Evolutionary conservation across 2,797 vertebrate species (phyloP).

Genomic region (Helostoma temminkii): DNA sequence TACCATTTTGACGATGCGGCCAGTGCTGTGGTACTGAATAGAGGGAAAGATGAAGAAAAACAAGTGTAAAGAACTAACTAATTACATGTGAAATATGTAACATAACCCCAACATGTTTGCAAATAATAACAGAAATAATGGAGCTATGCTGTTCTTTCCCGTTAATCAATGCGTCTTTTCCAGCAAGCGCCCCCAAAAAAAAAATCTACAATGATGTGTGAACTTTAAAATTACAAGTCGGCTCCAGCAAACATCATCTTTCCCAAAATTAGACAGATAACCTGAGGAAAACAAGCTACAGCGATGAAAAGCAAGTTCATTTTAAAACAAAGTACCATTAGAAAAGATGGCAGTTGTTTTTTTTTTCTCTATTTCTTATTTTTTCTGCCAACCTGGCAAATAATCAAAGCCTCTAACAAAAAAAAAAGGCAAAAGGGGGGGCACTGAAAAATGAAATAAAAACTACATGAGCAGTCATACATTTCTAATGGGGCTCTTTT

Average conservation of each 20-base stretch:
- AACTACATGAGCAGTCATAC: slow-evolving; percentile 85
- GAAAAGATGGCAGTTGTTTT: slow-evolving; percentile 41
- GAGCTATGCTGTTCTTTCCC: not conserved
- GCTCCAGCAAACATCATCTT: slow-evolving; percentile 3
- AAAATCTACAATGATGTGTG: not conserved
- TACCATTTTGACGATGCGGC: slow-evolving; percentile 21
- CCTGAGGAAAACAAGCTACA: slow-evolving; percentile 3
- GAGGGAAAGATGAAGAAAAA: slow-evolving; percentile 11
- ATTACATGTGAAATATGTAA: not conserved
- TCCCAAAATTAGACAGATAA: slow-evolving; percentile 25
- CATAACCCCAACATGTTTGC: not conserved
- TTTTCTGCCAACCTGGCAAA: slow-evolving; percentile 74
- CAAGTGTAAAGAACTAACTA: slow-evolving; percentile 13
- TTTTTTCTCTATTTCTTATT: slow-evolving; percentile 28
- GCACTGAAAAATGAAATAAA: slow-evolving; percentile 77
- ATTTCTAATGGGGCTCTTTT: slow-evolving; percentile 86
- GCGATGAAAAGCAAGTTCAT: slow-evolving; percentile 36
- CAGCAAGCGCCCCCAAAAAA: not conserved
- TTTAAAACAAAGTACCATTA: slow-evolving; percentile 60
- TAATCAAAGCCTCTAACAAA: slow-evolving; percentile 81
- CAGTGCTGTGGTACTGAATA: not conserved
- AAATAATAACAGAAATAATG: too few species aligned
- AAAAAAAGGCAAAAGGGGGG: slow-evolving; percentile 42
- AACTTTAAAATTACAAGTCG: slow-evolving; percentile 24
- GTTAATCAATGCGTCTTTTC: not conserved